A percentile compares a stretch with the other conserved stretches of the same genome.
Conservation (phyloP, 2,113 vertebrate species). For the Emydocephalus ijimae region DNA sequence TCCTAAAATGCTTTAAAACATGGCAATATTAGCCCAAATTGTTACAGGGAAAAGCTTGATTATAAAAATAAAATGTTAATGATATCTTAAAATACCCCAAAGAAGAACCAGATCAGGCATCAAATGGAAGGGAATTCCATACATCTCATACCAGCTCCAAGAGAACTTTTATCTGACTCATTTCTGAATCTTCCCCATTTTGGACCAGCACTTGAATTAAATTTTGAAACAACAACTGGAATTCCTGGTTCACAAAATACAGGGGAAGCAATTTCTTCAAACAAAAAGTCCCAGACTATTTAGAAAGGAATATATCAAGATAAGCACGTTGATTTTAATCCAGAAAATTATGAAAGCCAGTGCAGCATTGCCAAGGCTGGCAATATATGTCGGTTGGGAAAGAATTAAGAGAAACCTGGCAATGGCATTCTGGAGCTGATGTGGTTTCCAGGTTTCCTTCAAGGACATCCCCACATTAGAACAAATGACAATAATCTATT, state of each 20-base stretch:
- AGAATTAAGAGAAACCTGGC: background rate
- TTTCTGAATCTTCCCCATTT: background rate
- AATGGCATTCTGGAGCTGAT: background rate
- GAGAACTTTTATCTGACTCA: background rate
- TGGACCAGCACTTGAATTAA: background rate
- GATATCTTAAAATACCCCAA: background rate
- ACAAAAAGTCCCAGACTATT: background rate
- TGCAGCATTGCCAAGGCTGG: background rate
- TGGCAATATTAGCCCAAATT: background rate
- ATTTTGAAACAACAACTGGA: background rate
- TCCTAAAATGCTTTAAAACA: background rate
- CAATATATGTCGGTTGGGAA: background rate
- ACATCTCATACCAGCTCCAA: background rate
- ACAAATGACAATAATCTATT: background rate
- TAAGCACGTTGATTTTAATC: background rate
- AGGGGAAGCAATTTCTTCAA: background rate
- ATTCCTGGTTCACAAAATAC: background rate
- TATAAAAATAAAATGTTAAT: background rate
- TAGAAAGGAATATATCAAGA: background rate
- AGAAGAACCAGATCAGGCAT: background rate
- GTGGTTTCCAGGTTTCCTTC: background rate
- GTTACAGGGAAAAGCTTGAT: background rate
- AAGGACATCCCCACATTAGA: background rate
- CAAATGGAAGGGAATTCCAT: background rate
- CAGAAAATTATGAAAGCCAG: background rate